Percentiles rank a stretch among this genome's conserved stretches.
These are phyloP conservation scores for Sylvicapra grimmia DNA, from an alignment of 2,113 vertebrate species.

Conservation along the genomic window DNA sequence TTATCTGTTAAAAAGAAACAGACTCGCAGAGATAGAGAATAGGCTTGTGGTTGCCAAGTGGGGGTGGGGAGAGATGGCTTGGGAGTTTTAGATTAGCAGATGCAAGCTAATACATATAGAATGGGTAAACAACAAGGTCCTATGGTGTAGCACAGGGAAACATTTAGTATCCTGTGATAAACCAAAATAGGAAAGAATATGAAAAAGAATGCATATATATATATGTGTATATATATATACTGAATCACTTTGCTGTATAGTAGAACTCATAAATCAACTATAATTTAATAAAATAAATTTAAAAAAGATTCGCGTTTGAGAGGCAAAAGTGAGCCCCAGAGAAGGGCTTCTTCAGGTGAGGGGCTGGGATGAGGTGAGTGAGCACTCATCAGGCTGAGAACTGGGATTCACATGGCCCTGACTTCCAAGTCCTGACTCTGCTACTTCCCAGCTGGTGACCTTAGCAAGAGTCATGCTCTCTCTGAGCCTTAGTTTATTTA, in stretches of 20 bases:
- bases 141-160: not conserved
- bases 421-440: not conserved
- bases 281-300: not conserved
- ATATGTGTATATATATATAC: fast-evolving
- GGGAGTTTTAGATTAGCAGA: not conserved
- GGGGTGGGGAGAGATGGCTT: not conserved
- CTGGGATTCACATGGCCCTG: not conserved
- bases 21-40: not conserved
- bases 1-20: not conserved
- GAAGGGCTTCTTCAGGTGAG: not conserved
- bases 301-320: not conserved
- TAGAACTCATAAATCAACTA: not conserved
- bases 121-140: not conserved
- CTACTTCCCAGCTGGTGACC: not conserved
- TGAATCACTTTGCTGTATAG: not conserved
- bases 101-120: not conserved
- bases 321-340: not conserved
- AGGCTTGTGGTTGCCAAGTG: not conserved
- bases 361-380: not conserved
- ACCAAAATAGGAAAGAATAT: not conserved
- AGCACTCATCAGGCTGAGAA: not conserved
- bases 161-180: not conserved
- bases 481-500: not conserved
- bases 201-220: not conserved
- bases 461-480: not conserved